Evolutionary conservation across 2,888 invertebrate genomes (phyloP), one percentile per base, ranked within the genome.

Genomic region (Xanthorhoe spadicearia): DNA sequence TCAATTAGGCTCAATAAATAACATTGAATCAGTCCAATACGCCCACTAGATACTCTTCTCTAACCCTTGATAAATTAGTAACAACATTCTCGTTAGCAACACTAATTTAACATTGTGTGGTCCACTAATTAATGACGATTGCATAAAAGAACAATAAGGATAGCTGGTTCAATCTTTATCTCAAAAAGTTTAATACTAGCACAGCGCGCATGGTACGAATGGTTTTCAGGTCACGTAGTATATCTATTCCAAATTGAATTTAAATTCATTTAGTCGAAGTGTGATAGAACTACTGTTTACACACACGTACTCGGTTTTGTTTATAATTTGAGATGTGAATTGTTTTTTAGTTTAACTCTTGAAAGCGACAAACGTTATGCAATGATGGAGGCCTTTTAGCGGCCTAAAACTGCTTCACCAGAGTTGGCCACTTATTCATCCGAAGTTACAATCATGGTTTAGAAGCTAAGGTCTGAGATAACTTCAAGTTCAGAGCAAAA

Each of bases 51-150:
- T 19, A 28, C 46, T 54, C 32, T 32, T 1, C 32, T 54, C 62
- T 61, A 66, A 66, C 63, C 56, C 64, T 63, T 64, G 66, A 73
- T 68, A 60, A 66, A 69, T 71, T 68, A 63, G 64, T 64, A 69
- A 56, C 66, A 63, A 63, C 70, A 68, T 64, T 55, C 65, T 53
- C 59, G 64, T 63, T 66, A 68, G 68, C 59, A 55, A 57, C 62
- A 67, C 59, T 67, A 70, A 70, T 73, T 71, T 56, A 69, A 50
- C 71, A 70, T 66, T 62, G 65, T 63, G 70, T 52, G 71, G 64
- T 70, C 57, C 64, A 67, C 57, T 69, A 74, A 74, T 72, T 69
- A 71, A 69, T 70, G 69, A 50, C 48, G 59, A 54, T 50, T 53
- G 17, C 61, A 53, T 32, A 56, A 15, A 7, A 32, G 15, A 46